Conservation (phyloP, 1,140 invertebrate genomes). For the Oncopeltus fasciatus region DNA sequence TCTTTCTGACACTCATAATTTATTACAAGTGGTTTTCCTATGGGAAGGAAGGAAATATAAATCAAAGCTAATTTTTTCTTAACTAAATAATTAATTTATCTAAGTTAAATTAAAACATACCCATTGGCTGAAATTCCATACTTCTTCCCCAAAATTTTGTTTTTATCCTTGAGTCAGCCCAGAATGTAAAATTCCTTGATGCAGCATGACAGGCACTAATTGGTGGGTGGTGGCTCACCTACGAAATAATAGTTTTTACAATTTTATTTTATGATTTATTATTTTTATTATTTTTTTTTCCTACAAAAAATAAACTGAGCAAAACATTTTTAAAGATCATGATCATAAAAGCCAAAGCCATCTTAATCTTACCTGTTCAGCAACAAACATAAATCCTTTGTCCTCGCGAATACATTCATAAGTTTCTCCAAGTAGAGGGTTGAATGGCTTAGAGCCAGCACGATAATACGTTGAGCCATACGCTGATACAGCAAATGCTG, state of each 20-base stretch:
- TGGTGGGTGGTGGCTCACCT: conserved; percentile 79
- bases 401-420: conserved; percentile 68
- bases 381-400: conserved; percentile 57
- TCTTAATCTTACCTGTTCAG: conserved; percentile 50
- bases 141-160: conserved; percentile 86
- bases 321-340: neutral
- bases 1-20: too few relatives aligned
- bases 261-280: neutral
- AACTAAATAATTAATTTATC: neutral
- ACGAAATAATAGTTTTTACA: neutral
- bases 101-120: conserved; percentile 29
- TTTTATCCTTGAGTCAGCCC: conserved; percentile 68
- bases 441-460: conserved; percentile 76
- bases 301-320: neutral
- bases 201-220: conserved; percentile 68
- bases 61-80: too few relatives aligned
- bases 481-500: conserved; percentile 72
- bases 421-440: conserved; percentile 72
- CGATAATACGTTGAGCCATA: conserved; percentile 62
- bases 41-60: too few relatives aligned
- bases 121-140: conserved; percentile 74
- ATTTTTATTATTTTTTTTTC: neutral
- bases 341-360: too few relatives aligned
- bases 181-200: conserved; percentile 57
- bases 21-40: too few relatives aligned